A percentile compares a stretch with the other conserved stretches of the same genome.
Evolutionary conservation across 2,888 invertebrate genomes (phyloP).

Genomic region (Podabrus alpinus): DNA sequence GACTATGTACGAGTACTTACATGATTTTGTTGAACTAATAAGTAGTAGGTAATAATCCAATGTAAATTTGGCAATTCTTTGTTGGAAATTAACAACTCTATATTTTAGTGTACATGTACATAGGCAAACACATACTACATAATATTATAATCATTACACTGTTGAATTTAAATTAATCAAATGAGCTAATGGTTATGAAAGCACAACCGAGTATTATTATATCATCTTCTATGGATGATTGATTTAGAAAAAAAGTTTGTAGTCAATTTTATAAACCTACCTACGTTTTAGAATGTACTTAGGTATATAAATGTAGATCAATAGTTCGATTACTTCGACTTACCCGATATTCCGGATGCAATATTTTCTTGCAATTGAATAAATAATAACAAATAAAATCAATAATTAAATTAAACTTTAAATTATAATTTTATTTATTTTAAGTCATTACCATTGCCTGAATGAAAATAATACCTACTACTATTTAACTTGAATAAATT

Average conservation of each 20-base stretch:
- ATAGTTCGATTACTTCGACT: neutral
- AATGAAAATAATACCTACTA: neutral
- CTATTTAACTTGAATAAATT: neutral
- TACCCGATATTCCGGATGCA: neutral
- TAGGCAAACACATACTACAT: no score
- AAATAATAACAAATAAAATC: neutral
- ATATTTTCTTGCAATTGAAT: neutral
- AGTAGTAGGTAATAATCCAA: no score
- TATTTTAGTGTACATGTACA: no score
- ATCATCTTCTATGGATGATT: neutral
- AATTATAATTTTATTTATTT: neutral
- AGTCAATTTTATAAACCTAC: neutral
- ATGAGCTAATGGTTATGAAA: neutral
- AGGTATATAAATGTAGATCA: no score
- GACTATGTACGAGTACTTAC: no score
- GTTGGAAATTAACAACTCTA: neutral
- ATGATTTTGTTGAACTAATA: no score
- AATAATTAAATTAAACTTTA: neutral
- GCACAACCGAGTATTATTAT: neutral
- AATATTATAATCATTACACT: neutral
- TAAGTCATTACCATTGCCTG: neutral
- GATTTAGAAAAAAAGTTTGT: neutral
- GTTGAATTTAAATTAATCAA: neutral
- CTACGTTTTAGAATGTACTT: neutral
- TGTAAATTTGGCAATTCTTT: no score